A percentile compares a stretch with the other conserved stretches of the same genome.
Conservation (phyloP, 2,888 invertebrate species). For the Nematopogon swammerdamellus region DNA sequence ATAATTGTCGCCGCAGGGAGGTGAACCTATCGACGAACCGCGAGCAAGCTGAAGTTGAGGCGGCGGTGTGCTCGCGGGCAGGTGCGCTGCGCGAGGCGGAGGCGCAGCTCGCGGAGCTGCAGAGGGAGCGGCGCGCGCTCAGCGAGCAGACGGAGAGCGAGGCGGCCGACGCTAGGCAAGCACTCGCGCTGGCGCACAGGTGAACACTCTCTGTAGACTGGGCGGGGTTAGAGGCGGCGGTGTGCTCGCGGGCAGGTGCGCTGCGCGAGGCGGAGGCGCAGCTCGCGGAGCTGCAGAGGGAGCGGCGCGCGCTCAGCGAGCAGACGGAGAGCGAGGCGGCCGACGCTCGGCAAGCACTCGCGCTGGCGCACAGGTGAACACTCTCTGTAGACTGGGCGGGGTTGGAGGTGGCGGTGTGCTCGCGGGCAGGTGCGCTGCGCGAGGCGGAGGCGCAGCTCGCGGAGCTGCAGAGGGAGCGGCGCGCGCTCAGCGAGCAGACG, state of each 20-base stretch:
- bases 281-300: conserved; percentile 21
- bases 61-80: conserved; percentile 25
- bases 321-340: conserved; percentile 16
- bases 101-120: conserved; percentile 26
- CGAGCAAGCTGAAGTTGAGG: too few relatives aligned
- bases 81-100: conserved; percentile 29
- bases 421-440: conserved; percentile 8
- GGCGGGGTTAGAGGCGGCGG: conserved; percentile 14
- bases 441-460: conserved; percentile 23
- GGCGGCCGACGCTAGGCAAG: too few relatives aligned
- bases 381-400: too few relatives aligned
- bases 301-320: conserved; percentile 20
- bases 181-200: too few relatives aligned
- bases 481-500: conserved; percentile 17
- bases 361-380: too few relatives aligned
- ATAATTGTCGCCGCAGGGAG: too few relatives aligned
- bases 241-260: conserved; percentile 10
- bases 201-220: too few relatives aligned
- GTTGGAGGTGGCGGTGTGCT: conserved; percentile 14
- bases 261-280: conserved; percentile 23
- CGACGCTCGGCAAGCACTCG: neutral
- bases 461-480: conserved; percentile 21
- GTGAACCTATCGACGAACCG: too few relatives aligned
- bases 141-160: conserved; percentile 1
- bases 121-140: conserved; percentile 22